A percentile compares a stretch with the other conserved stretches of the same genome.
Evolutionary conservation across 2,113 vertebrate species (phyloP).

Genomic region (Passer montanus): DNA sequence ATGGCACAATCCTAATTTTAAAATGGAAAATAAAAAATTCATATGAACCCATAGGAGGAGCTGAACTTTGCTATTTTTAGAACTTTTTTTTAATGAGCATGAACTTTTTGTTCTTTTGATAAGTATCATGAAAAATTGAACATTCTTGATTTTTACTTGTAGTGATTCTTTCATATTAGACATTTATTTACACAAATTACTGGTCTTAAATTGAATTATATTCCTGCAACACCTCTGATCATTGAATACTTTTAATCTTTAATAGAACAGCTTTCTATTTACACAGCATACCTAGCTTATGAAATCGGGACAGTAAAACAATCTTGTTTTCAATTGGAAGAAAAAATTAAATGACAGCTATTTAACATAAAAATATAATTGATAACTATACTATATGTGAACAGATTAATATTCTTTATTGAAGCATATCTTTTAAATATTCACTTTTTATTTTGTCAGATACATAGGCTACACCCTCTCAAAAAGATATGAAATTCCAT

Average conservation of each 20-base stretch:
- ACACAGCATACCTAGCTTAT: not conserved
- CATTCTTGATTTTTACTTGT: constrained; percentile 49
- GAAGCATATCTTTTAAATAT: not conserved
- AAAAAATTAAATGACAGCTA: not conserved
- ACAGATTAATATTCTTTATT: not conserved
- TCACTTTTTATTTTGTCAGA: not conserved
- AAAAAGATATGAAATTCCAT: not conserved
- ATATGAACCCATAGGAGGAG: constrained; percentile 44
- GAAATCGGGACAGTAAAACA: not conserved
- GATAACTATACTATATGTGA: not conserved
- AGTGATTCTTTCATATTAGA: constrained; percentile 52
- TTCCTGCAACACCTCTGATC: constrained; percentile 23
- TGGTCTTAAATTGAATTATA: constrained; percentile 63
- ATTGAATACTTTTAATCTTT: constrained; percentile 49
- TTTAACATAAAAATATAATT: not conserved
- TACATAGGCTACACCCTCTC: not conserved
- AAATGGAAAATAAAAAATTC: constrained; percentile 70
- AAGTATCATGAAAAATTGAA: constrained; percentile 66
- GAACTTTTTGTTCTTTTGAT: constrained; percentile 50
- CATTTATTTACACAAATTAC: constrained; percentile 72
- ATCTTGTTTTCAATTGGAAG: not conserved
- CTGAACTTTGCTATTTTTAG: constrained; percentile 45
- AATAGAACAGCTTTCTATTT: constrained; percentile 38
- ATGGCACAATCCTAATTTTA: constrained; percentile 43
- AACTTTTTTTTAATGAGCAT: constrained; percentile 24